Base-by-base conservation (phyloP, 2,113 vertebrate genomes). In the Cavia aperea region DNA sequence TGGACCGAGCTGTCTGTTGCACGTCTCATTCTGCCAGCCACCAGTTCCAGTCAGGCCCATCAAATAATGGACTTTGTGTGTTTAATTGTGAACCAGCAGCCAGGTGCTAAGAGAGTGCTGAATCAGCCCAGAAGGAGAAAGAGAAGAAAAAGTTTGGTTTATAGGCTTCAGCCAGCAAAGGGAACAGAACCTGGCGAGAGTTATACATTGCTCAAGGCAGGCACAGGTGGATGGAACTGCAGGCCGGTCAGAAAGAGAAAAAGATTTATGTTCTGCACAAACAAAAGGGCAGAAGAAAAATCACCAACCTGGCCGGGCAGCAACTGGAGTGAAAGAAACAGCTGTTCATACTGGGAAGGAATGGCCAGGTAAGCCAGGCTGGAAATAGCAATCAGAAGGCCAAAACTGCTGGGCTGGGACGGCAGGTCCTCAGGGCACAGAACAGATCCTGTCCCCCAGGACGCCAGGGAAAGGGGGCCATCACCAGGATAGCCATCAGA, bases 211-310 rank as follows among this genome's bases (percentile, higher is more conserved):
- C 98, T 98, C 97, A 97, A 98, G 98, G 98, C 98, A 95, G 97
- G 98, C 98, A 98, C 99, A 99, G 99, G 99, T 99, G 99, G 99
- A 98, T 97, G 97, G 97, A 98, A 98, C 98, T 98, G 97, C 97
- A 98, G 98, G 98, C 98, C 97, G 39, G 98, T 99, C 98, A 98
- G 98, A 97, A 97, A 96, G 33, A 96, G 92, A 97, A 97, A 98
- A 98, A 99, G 99, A 99, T 99, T 99, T 99, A 99, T 99, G 98
- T 98, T 97, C 98, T 98, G 98, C 98, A 97, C 98, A 98, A 98
- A 98, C 97, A 97, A 98, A 98, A 98, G 98, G 98, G 98, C 98
- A 98, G 98, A 99, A 99, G 98, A 98, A 99, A 98, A 99, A 99
- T 98, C 98, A 98, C 98, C 96, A 96, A 97, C 98, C 97, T 49